Percentiles rank a stretch among this genome's conserved stretches.
Conservation (phyloP, 2,888 invertebrate genomes). For the Coelogynopora nodosa region DNA sequence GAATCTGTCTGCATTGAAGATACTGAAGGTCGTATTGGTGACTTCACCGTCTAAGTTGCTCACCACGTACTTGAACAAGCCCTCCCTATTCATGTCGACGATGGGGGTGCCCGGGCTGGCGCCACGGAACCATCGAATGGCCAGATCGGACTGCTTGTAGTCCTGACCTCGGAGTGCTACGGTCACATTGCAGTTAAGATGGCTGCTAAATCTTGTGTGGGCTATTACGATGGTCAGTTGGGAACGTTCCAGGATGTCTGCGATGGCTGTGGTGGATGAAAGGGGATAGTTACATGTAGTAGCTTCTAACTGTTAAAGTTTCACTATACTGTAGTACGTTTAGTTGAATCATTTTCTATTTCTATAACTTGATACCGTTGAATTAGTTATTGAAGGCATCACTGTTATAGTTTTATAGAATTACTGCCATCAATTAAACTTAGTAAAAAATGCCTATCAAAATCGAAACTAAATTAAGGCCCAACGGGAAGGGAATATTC, state of each 20-base stretch:
- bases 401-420: no score
- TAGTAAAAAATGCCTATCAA: no score
- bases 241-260: background rate
- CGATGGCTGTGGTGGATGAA: background rate
- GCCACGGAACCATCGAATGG: background rate
- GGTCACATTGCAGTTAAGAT: background rate
- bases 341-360: no score
- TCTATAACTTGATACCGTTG: no score
- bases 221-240: background rate
- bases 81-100: background rate
- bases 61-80: background rate
- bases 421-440: no score
- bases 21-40: background rate
- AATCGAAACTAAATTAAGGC: no score
- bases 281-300: no score
- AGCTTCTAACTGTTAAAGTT: no score
- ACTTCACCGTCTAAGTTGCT: background rate
- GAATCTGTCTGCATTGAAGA: background rate
- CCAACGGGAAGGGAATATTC: no score
- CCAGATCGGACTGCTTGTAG: background rate
- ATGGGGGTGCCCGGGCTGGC: background rate
- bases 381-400: no score
- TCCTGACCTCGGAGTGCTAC: background rate
- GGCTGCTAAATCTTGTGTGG: background rate
- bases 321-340: no score